Conservation (phyloP, 2,888 invertebrate species). For the Dryobotodes eremita region DNA sequence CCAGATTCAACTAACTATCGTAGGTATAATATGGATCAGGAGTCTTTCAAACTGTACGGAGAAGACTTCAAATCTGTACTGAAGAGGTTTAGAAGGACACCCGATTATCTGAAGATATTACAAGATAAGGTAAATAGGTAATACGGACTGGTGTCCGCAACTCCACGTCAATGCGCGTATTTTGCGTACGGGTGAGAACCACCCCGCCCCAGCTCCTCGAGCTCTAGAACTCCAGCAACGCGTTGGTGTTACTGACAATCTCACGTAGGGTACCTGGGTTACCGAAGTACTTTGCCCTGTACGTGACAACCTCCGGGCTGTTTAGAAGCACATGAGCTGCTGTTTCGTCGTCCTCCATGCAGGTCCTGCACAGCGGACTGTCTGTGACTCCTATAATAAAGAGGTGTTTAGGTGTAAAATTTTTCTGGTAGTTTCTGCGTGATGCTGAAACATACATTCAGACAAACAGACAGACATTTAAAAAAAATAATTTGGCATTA, state of each 20-base stretch:
- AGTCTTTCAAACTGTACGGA: constrained; percentile 56
- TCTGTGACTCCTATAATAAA: background rate
- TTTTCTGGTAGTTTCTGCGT: too few relatives aligned
- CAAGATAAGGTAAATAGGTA: constrained; percentile 57
- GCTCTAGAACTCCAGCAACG: too few relatives aligned
- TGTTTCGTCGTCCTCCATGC: background rate
- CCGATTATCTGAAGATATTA: constrained; percentile 67
- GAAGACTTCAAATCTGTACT: constrained; percentile 58
- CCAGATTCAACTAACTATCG: background rate
- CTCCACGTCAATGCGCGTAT: too few relatives aligned
- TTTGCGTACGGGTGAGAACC: too few relatives aligned
- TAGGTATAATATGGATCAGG: constrained; percentile 60
- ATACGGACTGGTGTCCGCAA: too few relatives aligned
- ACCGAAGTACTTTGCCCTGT: background rate
- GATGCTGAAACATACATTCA: too few relatives aligned
- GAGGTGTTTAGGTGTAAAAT: too few relatives aligned
- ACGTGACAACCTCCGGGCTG: background rate
- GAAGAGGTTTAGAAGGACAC: constrained; percentile 60
- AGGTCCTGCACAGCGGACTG: background rate
- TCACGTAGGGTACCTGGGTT: background rate
- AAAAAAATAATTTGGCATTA: too few relatives aligned
- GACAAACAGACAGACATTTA: too few relatives aligned
- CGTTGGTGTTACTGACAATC: too few relatives aligned
- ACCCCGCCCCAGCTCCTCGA: too few relatives aligned
- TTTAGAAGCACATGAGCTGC: background rate